These are phyloP conservation scores for Catamblyrhynchus diadema DNA, from an alignment of 2,797 vertebrate species.

Conservation along the genomic window DNA sequence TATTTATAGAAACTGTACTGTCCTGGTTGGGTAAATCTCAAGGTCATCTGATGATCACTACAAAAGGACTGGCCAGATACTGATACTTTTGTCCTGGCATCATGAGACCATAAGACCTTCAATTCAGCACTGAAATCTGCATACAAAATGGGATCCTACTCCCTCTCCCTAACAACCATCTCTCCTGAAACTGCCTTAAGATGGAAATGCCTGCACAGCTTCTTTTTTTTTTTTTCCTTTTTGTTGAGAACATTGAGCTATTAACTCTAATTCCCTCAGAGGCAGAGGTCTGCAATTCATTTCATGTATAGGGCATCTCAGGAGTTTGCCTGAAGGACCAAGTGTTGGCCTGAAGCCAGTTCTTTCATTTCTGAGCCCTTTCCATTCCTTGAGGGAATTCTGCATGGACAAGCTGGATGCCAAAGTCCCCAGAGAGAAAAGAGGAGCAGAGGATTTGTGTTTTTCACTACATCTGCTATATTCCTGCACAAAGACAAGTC, in stretches of 20 bases:
- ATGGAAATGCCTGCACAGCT: neutral
- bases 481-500: neutral
- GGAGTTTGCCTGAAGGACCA: slow-evolving; percentile 11
- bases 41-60: slow-evolving; percentile 16
- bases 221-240: neutral
- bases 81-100: neutral
- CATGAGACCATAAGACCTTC: neutral
- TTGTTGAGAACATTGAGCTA: slow-evolving; percentile 5
- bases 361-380: slow-evolving; percentile 5
- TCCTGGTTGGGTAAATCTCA: slow-evolving; percentile 14
- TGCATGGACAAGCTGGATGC: neutral
- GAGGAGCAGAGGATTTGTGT: neutral
- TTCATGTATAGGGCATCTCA: slow-evolving; percentile 16
- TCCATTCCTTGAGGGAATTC: slow-evolving; percentile 3
- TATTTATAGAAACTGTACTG: slow-evolving; percentile 31
- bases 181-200: neutral
- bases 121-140: slow-evolving; percentile 6
- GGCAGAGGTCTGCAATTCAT: neutral
- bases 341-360: neutral
- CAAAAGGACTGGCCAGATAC: neutral
- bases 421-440: neutral
- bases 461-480: neutral
- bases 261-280: slow-evolving; percentile 24
- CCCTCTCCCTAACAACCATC: slow-evolving; percentile 15
- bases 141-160: slow-evolving; percentile 4